phyloP scores from a whole-genome alignment of 2,797 vertebrate species.

The Varecia variegata region DNA sequence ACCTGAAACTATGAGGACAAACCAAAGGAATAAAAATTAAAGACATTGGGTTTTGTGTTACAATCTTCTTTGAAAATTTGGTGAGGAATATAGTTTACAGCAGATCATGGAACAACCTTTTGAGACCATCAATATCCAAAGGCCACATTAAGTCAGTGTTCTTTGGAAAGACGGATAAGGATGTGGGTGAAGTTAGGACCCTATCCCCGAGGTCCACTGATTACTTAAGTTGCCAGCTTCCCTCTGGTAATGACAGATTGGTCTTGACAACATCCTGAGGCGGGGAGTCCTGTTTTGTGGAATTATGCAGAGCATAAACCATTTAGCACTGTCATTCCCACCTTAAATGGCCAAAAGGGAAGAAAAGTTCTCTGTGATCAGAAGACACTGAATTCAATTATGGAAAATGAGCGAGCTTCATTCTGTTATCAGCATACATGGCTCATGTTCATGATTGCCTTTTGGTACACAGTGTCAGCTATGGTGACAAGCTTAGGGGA shows the following conservation, averaged over 20 bases:
- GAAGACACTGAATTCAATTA: slow-evolving; percentile 9
- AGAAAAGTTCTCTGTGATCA: neutral
- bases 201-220: neutral
- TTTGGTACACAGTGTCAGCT: neutral
- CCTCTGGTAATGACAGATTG: neutral
- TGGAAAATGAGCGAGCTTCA: neutral
- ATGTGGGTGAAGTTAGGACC: neutral
- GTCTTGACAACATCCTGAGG: slow-evolving; percentile 3
- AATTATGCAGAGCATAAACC: slow-evolving; percentile 1
- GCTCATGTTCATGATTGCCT: neutral
- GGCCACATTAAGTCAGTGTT: neutral
- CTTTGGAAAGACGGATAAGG: neutral
- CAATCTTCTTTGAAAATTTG: neutral
- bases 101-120: neutral
- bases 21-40: neutral
- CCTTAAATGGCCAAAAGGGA: slow-evolving; percentile 29
- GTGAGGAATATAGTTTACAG: neutral
- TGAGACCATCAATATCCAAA: neutral
- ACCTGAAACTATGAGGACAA: neutral
- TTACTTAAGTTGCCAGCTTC: neutral
- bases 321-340: neutral
- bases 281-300: neutral
- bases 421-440: neutral
- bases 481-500: neutral
- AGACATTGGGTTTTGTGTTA: neutral